Evolutionary conservation across 2,797 vertebrate species (phyloP), one percentile per base, ranked within the genome.

Genomic region (Ctenosaura bakeri): DNA sequence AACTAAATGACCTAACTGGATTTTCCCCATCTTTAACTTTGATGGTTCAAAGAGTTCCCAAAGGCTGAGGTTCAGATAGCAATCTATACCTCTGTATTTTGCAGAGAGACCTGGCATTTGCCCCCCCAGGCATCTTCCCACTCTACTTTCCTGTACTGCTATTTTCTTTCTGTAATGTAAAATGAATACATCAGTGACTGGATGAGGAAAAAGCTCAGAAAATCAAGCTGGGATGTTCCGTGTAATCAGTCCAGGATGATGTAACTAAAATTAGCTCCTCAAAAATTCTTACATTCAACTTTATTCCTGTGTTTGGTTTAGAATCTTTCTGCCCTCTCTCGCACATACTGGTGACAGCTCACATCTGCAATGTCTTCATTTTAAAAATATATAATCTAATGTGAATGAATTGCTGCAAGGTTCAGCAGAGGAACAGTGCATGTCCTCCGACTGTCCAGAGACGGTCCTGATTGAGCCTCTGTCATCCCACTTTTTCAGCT

Each of bases 1-100:
- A 89, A 12, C 5, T 64, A 0, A 66, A 64, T 85, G 35, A 91
- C 73, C 26, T 83, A 8, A 59, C 32, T 3, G 66, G 32, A 13
- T 54, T 24, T 89, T 32, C 42, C 3, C 69, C 54, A 1, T 50
- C 6, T 92, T 90, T 83, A 90, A 26, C 6, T 90, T 92, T 74
- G 86, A 42, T 83, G 42, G 22, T 83, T 77, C 16, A 77, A 87
- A 83, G 69, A 16, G 52, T 66, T 86, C 26, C 52, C 0, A 13
- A 56, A 5, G 46, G 29, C 4, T 50, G 24, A 4, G 12, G 29
- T 10, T 38, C 8, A 29, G 24, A 69, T 69, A 69, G 1, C 16
- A 10, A 2, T 83, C 78, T 74, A 66, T 64, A 54, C 71, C 9
- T 26, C 20, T 35, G 3, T 50, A 24, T 76, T 64, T 82, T 64